Conservation (phyloP, 2,113 vertebrate species). For the Lathamus discolor region DNA sequence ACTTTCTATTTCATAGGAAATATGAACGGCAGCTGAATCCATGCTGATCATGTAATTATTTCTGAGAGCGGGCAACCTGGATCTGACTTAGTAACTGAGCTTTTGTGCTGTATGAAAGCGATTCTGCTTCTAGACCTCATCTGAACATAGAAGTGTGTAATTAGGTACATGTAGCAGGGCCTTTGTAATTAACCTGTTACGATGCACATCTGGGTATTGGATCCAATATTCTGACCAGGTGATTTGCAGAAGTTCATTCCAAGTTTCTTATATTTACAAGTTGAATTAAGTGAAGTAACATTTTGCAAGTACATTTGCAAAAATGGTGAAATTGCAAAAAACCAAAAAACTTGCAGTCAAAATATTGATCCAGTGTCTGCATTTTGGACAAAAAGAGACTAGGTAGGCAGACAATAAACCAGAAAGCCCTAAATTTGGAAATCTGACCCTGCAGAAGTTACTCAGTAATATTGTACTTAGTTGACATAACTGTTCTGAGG, state of each 20-base stretch:
- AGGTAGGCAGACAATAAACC: background rate
- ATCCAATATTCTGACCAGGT: background rate
- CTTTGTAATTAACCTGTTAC: background rate
- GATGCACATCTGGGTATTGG: background rate
- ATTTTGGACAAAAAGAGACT: background rate
- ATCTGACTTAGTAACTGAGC: background rate
- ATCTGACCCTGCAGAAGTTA: background rate
- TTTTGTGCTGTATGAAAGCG: background rate
- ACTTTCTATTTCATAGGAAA: background rate
- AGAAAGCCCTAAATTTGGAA: fast-evolving
- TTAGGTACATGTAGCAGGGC: background rate
- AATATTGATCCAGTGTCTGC: background rate
- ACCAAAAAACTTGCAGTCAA: background rate
- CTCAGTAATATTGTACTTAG: fast-evolving
- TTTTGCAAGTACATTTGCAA: background rate
- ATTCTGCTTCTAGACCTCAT: background rate
- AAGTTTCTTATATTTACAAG: background rate
- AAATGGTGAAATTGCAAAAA: background rate
- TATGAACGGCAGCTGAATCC: too few species aligned
- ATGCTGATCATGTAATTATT: background rate
- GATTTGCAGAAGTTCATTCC: background rate
- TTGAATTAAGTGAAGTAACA: background rate
- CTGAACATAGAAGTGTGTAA: background rate
- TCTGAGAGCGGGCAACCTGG: background rate
- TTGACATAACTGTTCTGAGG: background rate